Percentiles rank a stretch among this genome's conserved stretches.
phyloP scores from a whole-genome alignment of 2,113 vertebrate genomes.

The Neogale vison region DNA sequence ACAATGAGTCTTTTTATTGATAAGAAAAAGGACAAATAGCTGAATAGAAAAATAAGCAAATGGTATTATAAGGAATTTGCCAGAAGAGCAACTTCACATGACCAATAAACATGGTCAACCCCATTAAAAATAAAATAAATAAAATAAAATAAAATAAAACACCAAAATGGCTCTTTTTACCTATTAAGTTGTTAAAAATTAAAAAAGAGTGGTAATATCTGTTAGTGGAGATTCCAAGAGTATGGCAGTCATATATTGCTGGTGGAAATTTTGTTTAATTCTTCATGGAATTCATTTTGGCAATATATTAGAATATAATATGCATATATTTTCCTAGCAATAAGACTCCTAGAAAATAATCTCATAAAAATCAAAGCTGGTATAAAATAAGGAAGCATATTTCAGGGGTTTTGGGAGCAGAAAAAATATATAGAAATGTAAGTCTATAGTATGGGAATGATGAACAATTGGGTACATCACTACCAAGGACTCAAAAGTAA shows the following conservation, averaged over 20 bases:
- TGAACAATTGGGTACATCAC: neutral
- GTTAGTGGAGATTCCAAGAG: neutral
- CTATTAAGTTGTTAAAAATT: slow-evolving; percentile 29
- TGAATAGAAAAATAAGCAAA: neutral
- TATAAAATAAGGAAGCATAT: neutral
- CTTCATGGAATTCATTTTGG: slow-evolving; percentile 28
- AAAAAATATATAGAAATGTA: neutral
- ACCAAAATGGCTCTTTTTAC: neutral
- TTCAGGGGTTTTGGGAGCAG: neutral
- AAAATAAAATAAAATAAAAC: slow-evolving; percentile 36
- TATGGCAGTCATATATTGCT: neutral
- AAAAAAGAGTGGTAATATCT: slow-evolving; percentile 31
- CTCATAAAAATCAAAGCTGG: neutral
- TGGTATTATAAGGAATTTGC: neutral
- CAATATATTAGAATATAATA: slow-evolving; percentile 19
- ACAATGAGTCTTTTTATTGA: neutral
- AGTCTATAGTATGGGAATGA: neutral
- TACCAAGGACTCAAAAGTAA: neutral
- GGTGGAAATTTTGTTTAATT: slow-evolving; percentile 15
- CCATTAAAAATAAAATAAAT: neutral
- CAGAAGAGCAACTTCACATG: neutral
- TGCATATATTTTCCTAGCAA: slow-evolving; percentile 5
- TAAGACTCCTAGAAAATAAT: neutral
- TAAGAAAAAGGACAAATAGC: neutral
- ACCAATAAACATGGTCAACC: neutral